Base-by-base conservation (phyloP, 2,113 vertebrate species). In the Corvus cornix region DNA sequence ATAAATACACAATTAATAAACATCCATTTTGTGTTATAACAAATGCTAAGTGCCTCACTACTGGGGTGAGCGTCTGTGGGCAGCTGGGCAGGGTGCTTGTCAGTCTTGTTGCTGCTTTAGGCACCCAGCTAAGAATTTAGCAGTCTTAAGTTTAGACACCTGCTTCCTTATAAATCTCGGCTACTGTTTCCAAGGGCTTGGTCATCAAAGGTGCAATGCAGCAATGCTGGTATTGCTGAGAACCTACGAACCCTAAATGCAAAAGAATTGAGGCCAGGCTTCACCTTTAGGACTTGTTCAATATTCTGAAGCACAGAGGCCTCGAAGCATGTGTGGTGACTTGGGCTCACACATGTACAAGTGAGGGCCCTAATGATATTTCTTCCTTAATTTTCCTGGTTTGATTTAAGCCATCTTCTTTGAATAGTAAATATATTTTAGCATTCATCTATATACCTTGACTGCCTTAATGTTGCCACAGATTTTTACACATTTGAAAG, bases 381-480 rank as follows among this genome's bases (percentile, higher is more conserved):
- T 96, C 96, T 97, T 97, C 95, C 93, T 97, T 97, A 95, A 95
- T 97, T 97, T 97, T 94, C 88, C 87, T 97, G 94, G 73, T 97
- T 98, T 98, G 93, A 95, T 98, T 97, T 97, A 97, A 98, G 97
- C 96, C 85, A 97, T 97, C 96, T 98, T 97, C 89, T 97, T 97
- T 96, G 93, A 97, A 95, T 97, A 97, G 95, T 94, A 97, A 97
- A 96, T 97, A 86, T 95, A 97, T 96, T 97, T 98, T 97, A 97
- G 92, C 93, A 95, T 98, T 98, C 96, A 90, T 98, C 97, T 98
- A 96, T 97, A 98, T 97, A 98, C 97, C 97, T 98, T 98, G 96
- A 98, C 95, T 98, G 98, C 97, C 98, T 98, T 98, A 98, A 98
- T 92, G 96, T 98, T 98, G 97, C 97, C 97, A 97, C 97, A 97